Evolutionary conservation across 2,797 vertebrate genomes (phyloP), one percentile per base, ranked within the genome.

Genomic region (Luscinia luscinia): DNA sequence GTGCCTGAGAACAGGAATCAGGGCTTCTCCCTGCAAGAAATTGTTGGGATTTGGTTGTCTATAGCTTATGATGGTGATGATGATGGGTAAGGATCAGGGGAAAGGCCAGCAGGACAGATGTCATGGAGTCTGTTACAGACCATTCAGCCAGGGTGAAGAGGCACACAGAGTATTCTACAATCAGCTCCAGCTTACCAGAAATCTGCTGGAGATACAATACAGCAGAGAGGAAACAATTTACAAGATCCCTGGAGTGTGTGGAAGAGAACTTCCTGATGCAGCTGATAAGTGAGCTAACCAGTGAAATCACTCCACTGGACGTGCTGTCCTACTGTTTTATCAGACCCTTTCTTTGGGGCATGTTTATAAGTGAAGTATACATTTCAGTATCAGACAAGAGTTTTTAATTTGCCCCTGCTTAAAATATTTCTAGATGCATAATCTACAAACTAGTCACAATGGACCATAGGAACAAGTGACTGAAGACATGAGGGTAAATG

Each of bases 1-100:
- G 26, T 0, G 0, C 24, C 34, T 46, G n/a, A 46, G 16, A 40
- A 27, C 1, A 48, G 26, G 21, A 67, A 61, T 36, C 11, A 61
- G 21, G 40, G 62, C 30, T 55, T 32, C 54, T 61, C 36, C 6
- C 18, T 15, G 5, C 12, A 61, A 34, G 41, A 27, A 19, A 4
- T 9, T n/a, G 43, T 28, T 6, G 10, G 75, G 23, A 45, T 84
- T 75, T 51, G 21, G 6, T 19, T 59, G 27, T 45, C 38, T 45
- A 12, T 45, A 38, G 26, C 12, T 8, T 15, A 32, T 19, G 52
- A 32, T 22, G 22, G 32, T 74, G 51, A 32, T 0, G 1, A 12
- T 58, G 27, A 22, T 12, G 12, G 27, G 22, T 15, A 15, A 58
- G 45, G 52, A 30, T 27, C 38, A 58, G 45, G 32, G 30, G 17